Conservation (phyloP, 2,888 invertebrate species). For the Chrysolina haemoptera region DNA sequence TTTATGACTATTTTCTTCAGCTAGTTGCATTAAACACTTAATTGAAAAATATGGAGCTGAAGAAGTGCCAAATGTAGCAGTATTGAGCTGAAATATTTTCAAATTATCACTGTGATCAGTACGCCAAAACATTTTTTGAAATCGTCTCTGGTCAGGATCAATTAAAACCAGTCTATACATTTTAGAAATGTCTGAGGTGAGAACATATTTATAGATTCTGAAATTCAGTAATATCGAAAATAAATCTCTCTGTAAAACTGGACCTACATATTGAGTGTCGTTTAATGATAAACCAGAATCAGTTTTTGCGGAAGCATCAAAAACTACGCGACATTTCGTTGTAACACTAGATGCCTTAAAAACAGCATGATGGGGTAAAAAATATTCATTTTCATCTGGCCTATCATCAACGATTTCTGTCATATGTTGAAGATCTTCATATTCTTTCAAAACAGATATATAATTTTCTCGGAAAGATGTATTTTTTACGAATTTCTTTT, state of each 20-base stretch:
- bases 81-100: constrained; percentile 41
- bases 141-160: constrained; percentile 36
- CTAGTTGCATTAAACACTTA: constrained; percentile 44
- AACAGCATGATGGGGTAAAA: constrained; percentile 56
- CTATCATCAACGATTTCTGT: constrained; percentile 11
- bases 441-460: not conserved
- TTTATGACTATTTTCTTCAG: constrained; percentile 26
- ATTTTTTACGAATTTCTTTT: not conserved
- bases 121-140: constrained; percentile 52
- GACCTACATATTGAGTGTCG: constrained; percentile 46
- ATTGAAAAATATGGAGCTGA: constrained; percentile 58
- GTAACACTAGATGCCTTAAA: constrained; percentile 49
- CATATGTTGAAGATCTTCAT: constrained; percentile 2
- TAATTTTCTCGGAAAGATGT: not conserved
- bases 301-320: constrained; percentile 49
- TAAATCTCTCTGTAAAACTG: constrained; percentile 49
- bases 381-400: constrained; percentile 31
- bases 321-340: constrained; percentile 54
- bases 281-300: constrained; percentile 45
- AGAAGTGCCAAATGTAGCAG: constrained; percentile 44
- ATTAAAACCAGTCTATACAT: constrained; percentile 53
- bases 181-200: constrained; percentile 53
- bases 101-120: constrained; percentile 34
- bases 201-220: constrained; percentile 45
- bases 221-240: constrained; percentile 47